Base-by-base conservation (phyloP, 2,888 invertebrate genomes). In the Apodemia duryi region DNA sequence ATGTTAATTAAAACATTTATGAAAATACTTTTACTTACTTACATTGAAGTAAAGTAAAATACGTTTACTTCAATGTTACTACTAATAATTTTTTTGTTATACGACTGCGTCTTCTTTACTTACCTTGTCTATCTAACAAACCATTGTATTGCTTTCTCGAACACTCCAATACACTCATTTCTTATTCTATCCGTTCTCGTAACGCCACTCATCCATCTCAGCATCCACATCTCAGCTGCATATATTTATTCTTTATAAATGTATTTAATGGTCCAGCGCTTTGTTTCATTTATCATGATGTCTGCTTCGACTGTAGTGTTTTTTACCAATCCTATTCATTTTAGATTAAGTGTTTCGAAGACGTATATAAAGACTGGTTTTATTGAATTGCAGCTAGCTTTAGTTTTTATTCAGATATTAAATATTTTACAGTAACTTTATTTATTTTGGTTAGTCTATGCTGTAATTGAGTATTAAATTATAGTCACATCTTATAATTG, bases 151-250 rank as follows among this genome's bases (percentile, higher is more conserved):
- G n/a, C 46, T 57, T 13, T 32, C 57, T 57, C 13, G 57, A 57
- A 32, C 32, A 57, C 57, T 57, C 57, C 57, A 32, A 57, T 57
- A 32, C 13, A 57, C 32, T 57, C 57, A 57, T 57, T 29, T 29
- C 54, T 29, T 57, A 57, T 57, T 57, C 29, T 32, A 57, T 57
- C 57, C 57, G 32, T 57, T 32, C 57, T 29, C 57, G 57, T 57
- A 57, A 29, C 57, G 11, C 57, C 57, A 57, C 57, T 57, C 57
- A 57, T 57, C 57, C 54, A 32, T 32, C 57, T 57, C 57, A 57
- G 32, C 13, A 57, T 29, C 32, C 57, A 32, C 57, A 13, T 46
- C 46, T 46, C 46, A 57, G 57, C 57, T 57, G 57, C 57, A 57
- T 57, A 57, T 32, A 57, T 57, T 57, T 57, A 10, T 32, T 29